Evolutionary conservation across 2,113 vertebrate genomes (phyloP), one percentile per base, ranked within the genome.

Genomic region (Sphyrna mokarran): DNA sequence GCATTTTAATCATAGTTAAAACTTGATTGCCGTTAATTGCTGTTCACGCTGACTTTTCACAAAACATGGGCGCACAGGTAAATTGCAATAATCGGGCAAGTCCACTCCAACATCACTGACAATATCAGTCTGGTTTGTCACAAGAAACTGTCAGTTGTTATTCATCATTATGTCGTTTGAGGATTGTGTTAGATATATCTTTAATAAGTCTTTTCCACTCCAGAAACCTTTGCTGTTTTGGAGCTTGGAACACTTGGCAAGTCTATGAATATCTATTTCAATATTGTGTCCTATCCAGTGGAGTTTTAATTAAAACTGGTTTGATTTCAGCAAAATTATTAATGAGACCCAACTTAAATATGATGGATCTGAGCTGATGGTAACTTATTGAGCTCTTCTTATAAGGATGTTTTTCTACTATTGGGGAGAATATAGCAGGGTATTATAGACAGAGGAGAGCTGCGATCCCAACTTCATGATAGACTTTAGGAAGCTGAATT

Each of bases 31-130:
- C 43, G 40, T 72, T 48, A 72, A 72, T 72, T 43, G 40, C 23
- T 72, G 22, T 95, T 95, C 72, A 95, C 48, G 0, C 69, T 72
- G 40, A 94, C 14, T 94, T 94, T 94, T 68, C 37, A 94, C 93
- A 70, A 40, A 76, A 54, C 43, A 54, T 76, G 23, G 37, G 4
- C 20, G 20, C 61, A 66, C 20, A 66, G 33, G 29, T 66, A 72
- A 54, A 26, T 72, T 26, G 14, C 33, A 72, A 68, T 68, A 68
- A 68, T 68, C 18, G 66, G 66, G 66, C 18, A 68, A 18, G n/a
- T 68, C 6, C 61, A 66, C n/a, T 37, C 61, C 11, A 93, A 18
- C 3, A 1, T 43, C 20, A 40, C 1, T 68, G 33, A 66, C 58
- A n/a, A n/a, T 63, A 54, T 63, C 33, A 91, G 63, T 66, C 33